phyloP scores from a whole-genome alignment of 2,113 vertebrate genomes.

The Thinocorus orbignyianus region DNA sequence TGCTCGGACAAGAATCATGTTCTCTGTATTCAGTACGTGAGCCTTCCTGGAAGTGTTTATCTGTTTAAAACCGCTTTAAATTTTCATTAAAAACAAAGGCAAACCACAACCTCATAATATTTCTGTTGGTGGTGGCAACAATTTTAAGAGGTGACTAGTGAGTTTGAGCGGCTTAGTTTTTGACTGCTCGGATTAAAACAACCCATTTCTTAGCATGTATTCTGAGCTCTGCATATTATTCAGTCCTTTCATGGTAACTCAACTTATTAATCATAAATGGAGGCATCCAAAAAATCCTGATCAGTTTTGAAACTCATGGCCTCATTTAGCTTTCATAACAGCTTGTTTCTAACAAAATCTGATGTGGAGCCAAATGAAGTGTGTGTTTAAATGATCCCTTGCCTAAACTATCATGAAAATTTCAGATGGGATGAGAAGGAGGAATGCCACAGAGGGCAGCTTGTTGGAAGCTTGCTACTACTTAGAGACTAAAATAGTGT shows the following conservation, averaged over 20 bases:
- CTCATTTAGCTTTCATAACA: constrained; percentile 62
- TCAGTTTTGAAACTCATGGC: constrained; percentile 59
- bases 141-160: constrained; percentile 12
- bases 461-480: constrained; percentile 59
- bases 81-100: constrained; percentile 17
- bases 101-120: not conserved
- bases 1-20: not conserved
- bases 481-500: constrained; percentile 53
- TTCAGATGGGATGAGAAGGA: constrained; percentile 64
- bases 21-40: not conserved
- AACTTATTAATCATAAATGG: constrained; percentile 56
- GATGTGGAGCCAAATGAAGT: constrained; percentile 53
- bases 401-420: constrained; percentile 60
- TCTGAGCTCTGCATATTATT: not conserved
- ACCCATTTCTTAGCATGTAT: not conserved
- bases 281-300: constrained; percentile 46
- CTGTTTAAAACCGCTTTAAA: constrained; percentile 30
- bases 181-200: not conserved
- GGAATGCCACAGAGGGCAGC: constrained; percentile 44
- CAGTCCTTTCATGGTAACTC: not conserved
- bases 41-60: constrained; percentile 30
- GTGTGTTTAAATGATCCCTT: constrained; percentile 66
- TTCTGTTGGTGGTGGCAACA: not conserved
- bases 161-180: not conserved
- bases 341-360: constrained; percentile 61